Evolutionary conservation across 2,113 vertebrate species (phyloP).

Genomic region (Gasterosteus aculeatus): DNA sequence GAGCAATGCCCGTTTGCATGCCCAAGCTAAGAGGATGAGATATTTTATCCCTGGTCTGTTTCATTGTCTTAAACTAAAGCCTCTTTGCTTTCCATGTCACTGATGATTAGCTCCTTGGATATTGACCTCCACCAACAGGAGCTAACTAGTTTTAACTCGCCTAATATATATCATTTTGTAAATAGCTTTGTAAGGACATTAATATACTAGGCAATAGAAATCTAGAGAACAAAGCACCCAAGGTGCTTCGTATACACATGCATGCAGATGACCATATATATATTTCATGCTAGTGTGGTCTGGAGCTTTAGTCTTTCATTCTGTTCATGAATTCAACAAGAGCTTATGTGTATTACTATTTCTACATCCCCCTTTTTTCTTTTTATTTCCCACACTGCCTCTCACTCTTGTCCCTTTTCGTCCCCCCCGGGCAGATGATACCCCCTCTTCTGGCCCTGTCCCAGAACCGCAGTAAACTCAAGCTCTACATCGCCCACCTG

Average conservation of each 20-base stretch:
- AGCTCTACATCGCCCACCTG: conserved; percentile 96
- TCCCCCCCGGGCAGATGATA: conserved; percentile 85
- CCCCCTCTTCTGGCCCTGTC: conserved; percentile 93
- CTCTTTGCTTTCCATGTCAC: conserved; percentile 53
- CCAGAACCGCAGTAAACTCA: conserved; percentile 96
- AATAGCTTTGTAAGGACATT: not conserved
- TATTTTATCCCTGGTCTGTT: conserved; percentile 17
- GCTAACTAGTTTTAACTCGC: too few species aligned
- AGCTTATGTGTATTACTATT: not conserved
- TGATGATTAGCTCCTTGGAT: not conserved
- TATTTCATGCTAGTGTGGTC: conserved; percentile 19
- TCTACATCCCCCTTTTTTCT: not conserved
- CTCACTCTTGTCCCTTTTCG: not conserved
- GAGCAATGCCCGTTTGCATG: conserved; percentile 19
- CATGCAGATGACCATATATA: conserved; percentile 21
- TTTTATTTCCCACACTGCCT: not conserved
- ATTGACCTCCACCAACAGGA: conserved; percentile 11
- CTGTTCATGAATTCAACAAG: not conserved
- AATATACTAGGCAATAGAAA: not conserved
- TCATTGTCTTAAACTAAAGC: conserved; percentile 27
- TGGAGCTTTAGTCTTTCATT: conserved; percentile 10
- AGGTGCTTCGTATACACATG: conserved; percentile 13
- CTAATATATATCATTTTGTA: not conserved
- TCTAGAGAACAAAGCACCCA: not conserved
- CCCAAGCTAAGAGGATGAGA: conserved; percentile 24